Base-by-base conservation (phyloP, 2,113 vertebrate species). In the Bothrops jararaca region DNA sequence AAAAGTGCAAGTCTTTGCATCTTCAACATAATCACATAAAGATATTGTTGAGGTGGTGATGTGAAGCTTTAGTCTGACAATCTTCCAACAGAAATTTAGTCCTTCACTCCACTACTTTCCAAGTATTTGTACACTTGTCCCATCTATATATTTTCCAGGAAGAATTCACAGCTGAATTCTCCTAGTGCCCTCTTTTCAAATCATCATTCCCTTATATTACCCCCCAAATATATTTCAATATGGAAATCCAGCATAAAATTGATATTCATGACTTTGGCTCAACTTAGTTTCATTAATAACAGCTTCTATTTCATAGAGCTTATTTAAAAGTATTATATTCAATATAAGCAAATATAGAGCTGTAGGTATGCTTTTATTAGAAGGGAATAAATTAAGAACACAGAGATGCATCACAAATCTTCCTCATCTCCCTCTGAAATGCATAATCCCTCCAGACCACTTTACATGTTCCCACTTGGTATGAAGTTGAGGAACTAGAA, bases 401-500 rank as follows among this genome's bases (percentile, higher is more conserved):
- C 4, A 85, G 80, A 29, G 52, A 1, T n/a, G 89, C 24, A 85
- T 45, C 13, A 29, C 86, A 15, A 9, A 45, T 57, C 54, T 26
- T 58, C 87, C 42, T 94, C 1, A 23, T 80, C 74, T 80, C 20
- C 23, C 90, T 58, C 86, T 45, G 1, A 52, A 80, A 92, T 0
- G 34, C 94, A 57, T 18, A 42, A 74, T 90, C 93, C 92, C 90
- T 94, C 89, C 4, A 0, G 95, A 92, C 5, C 92, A 95, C 89
- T 95, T 93, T 94, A 96, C 96, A 94, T 92, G 86, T 93, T 92
- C 95, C 92, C 93, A 89, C 87, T 95, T 89, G 48, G 53, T 12
- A 95, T 96, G 93, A 92, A 94, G 94, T 93, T 95, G 94, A 91
- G 93, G 94, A 97, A 96, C 95, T 95, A 94, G 95, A 96, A 95